Base-by-base conservation (phyloP, 2,888 invertebrate species). In the Drosophila putrida region DNA sequence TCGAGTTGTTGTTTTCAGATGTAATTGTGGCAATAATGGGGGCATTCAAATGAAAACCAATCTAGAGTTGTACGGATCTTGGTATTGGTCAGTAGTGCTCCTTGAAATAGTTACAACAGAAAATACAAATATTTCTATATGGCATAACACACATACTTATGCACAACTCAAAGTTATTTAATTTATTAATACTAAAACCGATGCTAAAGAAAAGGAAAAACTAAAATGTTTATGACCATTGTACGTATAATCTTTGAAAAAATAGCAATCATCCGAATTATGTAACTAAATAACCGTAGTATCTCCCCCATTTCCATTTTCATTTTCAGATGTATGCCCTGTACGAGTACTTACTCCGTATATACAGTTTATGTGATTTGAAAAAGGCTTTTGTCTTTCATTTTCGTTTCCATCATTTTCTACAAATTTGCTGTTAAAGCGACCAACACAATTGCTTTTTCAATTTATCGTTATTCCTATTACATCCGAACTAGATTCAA, bases 1-100 rank as follows among this genome's bases (percentile, higher is more conserved):
- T 79, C 43, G 74, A 73, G 55, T 76, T 72, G 47, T 60, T 61
- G 46, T 31, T 50, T 53, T 58, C 33, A 49, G 51, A 36, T 62
- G 46, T 66, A 46, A 9, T 60, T 75, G 88, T 85, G 88, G 82
- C 73, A 73, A 69, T 74, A 51, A 60, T 68, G 74, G 76, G 80
- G 86, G 69, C 73, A 65, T 69, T 72, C 35, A 44, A 55, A 35
- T 44, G n/a, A 59, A 55, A 63, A 64, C 39, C 70, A 79, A 76
- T 59, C 54, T 55, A 31, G 43, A 47, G 55, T 71, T 62, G 51
- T 49, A 60, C 51, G 41, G 11, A 44, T 41, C 58, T 62, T 71
- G 63, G 71, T 67, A 68, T 82, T 82, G 82, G 82, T 82, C 88
- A 68, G 71, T 59, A 75, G 60, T 71, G 65, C 76, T 81, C 49